Conservation (phyloP, 2,797 vertebrate genomes). For the Oreortyx pictus region DNA sequence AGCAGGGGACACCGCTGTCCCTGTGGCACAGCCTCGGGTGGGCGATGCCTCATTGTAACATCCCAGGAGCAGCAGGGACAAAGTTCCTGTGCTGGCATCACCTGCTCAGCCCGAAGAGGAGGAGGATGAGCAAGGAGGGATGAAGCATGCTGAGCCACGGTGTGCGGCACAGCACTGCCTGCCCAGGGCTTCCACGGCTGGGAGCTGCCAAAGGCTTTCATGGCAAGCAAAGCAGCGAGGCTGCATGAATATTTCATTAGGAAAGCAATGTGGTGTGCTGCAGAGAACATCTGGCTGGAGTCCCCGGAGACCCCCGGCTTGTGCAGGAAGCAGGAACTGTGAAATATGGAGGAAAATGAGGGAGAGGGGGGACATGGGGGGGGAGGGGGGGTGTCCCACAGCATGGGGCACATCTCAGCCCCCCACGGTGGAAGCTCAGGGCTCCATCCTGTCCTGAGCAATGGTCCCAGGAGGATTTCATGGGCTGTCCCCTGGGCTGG, state of each 20-base stretch:
- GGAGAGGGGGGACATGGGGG: background rate
- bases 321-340: conserved; percentile 73
- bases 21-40: background rate
- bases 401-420: background rate
- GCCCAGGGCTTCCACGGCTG: background rate
- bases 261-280: conserved; percentile 65
- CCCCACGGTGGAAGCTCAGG: rapidly evolving
- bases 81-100: rapidly evolving
- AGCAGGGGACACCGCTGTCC: background rate
- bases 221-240: conserved; percentile 65
- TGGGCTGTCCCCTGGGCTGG: rapidly evolving
- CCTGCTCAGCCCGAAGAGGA: background rate
- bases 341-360: conserved; percentile 61
- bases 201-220: conserved; percentile 64
- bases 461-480: rapidly evolving
- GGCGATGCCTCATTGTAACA: background rate
- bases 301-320: conserved; percentile 72
- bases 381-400: background rate
- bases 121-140: conserved; percentile 22
- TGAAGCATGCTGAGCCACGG: background rate
- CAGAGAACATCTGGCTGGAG: conserved; percentile 76
- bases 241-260: conserved; percentile 78
- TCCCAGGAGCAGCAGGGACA: background rate
- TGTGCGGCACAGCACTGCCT: conserved; percentile 46
- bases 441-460: rapidly evolving